Evolutionary conservation across 2,888 invertebrate genomes (phyloP), one percentile per base, ranked within the genome.

Genomic region (Gasteruption jaculator): DNA sequence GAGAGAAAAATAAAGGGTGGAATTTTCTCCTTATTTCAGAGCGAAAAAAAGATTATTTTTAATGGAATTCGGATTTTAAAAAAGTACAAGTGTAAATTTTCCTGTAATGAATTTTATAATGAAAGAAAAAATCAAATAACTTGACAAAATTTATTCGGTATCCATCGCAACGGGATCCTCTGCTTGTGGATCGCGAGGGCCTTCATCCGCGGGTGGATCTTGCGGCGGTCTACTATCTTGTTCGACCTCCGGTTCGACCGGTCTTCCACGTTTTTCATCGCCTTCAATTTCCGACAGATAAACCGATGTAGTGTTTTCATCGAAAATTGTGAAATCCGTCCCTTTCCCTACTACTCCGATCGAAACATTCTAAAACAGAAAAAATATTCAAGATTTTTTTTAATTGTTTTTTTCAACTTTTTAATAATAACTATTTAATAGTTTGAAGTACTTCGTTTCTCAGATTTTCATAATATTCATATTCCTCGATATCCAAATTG

Each of bases 301-400:
- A 21, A 73, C 70, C 24, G 77, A 75, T 5, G 81, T 82, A 45
- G 76, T 85, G 1, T 85, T 79, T 60, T 95, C 93, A 45, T 85
- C 82, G 43, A 86, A 77, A 42, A 93, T 83, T 46, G 82, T 83
- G 54, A 97, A 89, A 1, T 82, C 77, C 16, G 82, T 83, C 49
- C 80, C 85, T 53, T 90, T 85, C 2, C 96, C 96, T 3, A 96
- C 95, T 41, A 93, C 79, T 0, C 91, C 92, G 60, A 97, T 87
- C 0, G 94, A 92, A 21, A 96, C 94, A 64, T 93, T 93, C 85
- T 86, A 71, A 38, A 68, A 65, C 4, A 30, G 11, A 44, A 29
- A 14, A 43, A 22, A 24, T 8, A 38, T 29, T 27, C 4, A 33
- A 8, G 19, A 18, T 6, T 29, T 41, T 16, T 20, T 29, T 21